Evolutionary conservation across 2,797 vertebrate species (phyloP).

Genomic region (Vultur gryphus): DNA sequence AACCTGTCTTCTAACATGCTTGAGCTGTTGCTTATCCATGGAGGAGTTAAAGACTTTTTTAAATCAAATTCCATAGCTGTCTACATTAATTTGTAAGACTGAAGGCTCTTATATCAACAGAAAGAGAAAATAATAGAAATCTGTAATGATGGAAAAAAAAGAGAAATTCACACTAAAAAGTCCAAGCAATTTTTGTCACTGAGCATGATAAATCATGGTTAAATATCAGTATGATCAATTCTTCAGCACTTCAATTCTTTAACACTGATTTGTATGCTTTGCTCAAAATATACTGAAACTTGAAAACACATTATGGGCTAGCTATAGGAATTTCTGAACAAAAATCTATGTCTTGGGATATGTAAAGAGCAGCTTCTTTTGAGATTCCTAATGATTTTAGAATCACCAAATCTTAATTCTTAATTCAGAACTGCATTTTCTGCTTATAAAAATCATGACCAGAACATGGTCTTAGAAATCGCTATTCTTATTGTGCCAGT

Average conservation of each 20-base stretch:
- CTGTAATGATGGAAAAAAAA: background rate
- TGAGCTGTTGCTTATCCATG: background rate
- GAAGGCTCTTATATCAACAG: background rate
- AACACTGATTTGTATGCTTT: background rate
- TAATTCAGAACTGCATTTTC: background rate
- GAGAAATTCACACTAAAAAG: background rate
- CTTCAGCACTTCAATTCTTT: background rate
- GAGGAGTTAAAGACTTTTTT: background rate
- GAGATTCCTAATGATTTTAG: background rate
- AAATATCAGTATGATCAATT: background rate
- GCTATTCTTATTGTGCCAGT: background rate
- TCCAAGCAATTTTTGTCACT: background rate
- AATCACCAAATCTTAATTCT: background rate
- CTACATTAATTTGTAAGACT: background rate
- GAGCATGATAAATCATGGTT: background rate
- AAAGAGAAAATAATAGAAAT: background rate
- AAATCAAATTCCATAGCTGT: background rate
- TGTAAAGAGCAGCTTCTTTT: background rate
- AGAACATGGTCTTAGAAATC: background rate
- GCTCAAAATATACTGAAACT: background rate
- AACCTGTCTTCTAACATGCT: background rate
- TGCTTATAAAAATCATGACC: background rate
- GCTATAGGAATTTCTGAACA: background rate
- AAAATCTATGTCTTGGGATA: background rate
- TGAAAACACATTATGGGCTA: rapidly evolving